Percentiles rank a stretch among this genome's conserved stretches.
Evolutionary conservation across 2,888 invertebrate species (phyloP).

Genomic region (Spodoptera exigua): DNA sequence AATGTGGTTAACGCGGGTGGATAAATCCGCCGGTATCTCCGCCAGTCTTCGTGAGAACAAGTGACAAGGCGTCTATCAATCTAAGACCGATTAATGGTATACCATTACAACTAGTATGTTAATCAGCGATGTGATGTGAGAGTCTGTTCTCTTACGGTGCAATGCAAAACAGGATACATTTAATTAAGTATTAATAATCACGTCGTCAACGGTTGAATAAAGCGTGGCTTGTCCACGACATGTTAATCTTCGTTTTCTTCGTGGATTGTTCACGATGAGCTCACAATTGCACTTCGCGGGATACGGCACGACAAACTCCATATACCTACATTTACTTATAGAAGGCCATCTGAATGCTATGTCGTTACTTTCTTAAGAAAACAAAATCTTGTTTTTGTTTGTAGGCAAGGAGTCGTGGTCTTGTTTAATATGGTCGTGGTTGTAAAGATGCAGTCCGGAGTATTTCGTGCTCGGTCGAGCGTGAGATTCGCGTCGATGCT

Average conservation of each 20-base stretch:
- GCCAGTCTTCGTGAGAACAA: constrained; percentile 39
- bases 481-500: constrained; percentile 63
- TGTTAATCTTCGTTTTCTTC: constrained; percentile 63
- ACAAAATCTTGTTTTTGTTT: constrained; percentile 66
- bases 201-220: constrained; percentile 65
- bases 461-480: constrained; percentile 61
- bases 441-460: constrained; percentile 59
- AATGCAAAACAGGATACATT: constrained; percentile 62
- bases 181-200: constrained; percentile 72
- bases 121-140: constrained; percentile 60
- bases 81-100: constrained; percentile 59
- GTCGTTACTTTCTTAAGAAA: constrained; percentile 64
- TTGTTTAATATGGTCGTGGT: constrained; percentile 64
- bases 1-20: constrained; percentile 8
- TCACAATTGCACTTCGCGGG: constrained; percentile 48
- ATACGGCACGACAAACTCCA: constrained; percentile 55
- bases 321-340: constrained; percentile 13
- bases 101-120: constrained; percentile 63
- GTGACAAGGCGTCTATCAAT: constrained; percentile 58
- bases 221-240: constrained; percentile 54
- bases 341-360: constrained; percentile 57
- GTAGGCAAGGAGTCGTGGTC: constrained; percentile 61
- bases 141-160: constrained; percentile 24
- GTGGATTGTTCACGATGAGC: constrained; percentile 57
- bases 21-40: constrained; percentile 41